Evolutionary conservation across 2,113 vertebrate genomes (phyloP).

Genomic region (Gambusia holbrooki): DNA sequence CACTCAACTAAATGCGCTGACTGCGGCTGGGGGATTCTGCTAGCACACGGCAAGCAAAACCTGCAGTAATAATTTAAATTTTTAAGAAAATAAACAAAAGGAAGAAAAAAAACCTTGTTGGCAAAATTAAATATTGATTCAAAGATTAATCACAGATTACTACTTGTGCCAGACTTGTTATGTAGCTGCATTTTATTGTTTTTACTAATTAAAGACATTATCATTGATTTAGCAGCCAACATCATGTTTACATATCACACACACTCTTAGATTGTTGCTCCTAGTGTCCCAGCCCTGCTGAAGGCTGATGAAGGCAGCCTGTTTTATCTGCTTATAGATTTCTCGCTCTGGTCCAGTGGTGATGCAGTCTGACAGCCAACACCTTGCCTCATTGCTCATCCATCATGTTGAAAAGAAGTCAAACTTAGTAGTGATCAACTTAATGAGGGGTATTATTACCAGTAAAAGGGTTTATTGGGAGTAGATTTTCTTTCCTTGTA

Average conservation of each 20-base stretch:
- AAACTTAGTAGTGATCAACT: constrained; percentile 43
- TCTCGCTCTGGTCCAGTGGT: constrained; percentile 42
- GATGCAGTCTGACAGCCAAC: constrained; percentile 38
- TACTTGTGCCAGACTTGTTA: no score
- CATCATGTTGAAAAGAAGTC: constrained; percentile 62
- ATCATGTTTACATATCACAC: not conserved
- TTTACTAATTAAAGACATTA: no score
- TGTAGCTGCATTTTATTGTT: no score
- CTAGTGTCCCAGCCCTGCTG: constrained; percentile 38
- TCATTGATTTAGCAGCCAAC: no score
- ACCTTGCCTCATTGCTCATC: constrained; percentile 54
- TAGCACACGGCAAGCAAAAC: no score
- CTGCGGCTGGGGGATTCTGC: no score
- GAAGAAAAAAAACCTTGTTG: no score
- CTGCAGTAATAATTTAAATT: no score
- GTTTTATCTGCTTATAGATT: constrained; percentile 69
- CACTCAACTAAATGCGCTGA: no score
- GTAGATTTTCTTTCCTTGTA: constrained; percentile 29
- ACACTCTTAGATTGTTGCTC: constrained; percentile 2
- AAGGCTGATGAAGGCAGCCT: constrained; percentile 57
- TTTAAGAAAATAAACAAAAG: no score
- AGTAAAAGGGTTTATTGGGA: constrained; percentile 42
- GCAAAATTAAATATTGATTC: no score
- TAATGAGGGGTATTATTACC: constrained; percentile 68
- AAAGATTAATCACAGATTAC: no score